Base-by-base conservation (phyloP, 2,797 vertebrate genomes). In the Arctocebus calabarensis region DNA sequence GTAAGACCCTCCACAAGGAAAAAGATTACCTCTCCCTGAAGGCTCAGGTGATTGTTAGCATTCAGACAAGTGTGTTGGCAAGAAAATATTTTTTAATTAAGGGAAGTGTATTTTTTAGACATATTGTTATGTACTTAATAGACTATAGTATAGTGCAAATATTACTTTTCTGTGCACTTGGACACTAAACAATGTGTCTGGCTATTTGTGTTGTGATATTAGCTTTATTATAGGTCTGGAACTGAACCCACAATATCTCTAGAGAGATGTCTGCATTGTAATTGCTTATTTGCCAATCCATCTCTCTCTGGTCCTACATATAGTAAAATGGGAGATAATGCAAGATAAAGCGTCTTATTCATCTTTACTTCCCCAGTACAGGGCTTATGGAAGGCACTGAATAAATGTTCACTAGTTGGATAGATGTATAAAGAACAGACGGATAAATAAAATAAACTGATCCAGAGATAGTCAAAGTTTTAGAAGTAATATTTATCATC, bases 371-470 rank as follows among this genome's bases (percentile, higher is more conserved):
- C 48, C 52, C 22, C 27, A 40, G 12, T 2, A 3, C 27, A 78
- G 22, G 0, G 3, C 17, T 71, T 59, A 3, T 11, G 16, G 68
- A 77, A 93, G 43, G 23, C 27, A n/a, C 2, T 83, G 45, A 22
- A 78, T 96, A 86, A 88, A 29, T 68, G 68, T 57, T 93, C 77
- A 73, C 66, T 91, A 43, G 10, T 66, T 71, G 29, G 14, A 64
- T 81, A 5, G 12, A 45, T 32, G 29, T 8, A 75, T 68, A 78
- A 73, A 92, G 61, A 10, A 61, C 32, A 84, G 55, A 68, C 37
- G 70, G 40, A 59, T 68, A 5, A 70, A 57, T 78, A 66, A 95
- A 96, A 93, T 52, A 82, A 90, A 84, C 66, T 68, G 37, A 94
- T 37, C 12, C 32, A 81, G 32, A 68, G 32, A 62, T 61, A 64